phyloP scores from a whole-genome alignment of 2,113 vertebrate genomes.

The Colius striatus region DNA sequence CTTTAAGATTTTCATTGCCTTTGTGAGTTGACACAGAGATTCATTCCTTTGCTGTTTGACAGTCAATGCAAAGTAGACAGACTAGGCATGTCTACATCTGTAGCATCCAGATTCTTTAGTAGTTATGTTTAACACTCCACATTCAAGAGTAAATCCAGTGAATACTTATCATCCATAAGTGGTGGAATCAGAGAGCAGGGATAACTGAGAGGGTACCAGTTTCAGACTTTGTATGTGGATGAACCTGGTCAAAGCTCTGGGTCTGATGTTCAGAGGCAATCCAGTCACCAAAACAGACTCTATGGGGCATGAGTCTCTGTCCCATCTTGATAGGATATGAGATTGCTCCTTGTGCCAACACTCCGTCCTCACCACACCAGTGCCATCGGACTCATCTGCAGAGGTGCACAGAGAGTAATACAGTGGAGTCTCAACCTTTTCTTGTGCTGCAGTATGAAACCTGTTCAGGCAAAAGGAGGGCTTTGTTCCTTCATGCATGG shows the following conservation, averaged over 20 bases:
- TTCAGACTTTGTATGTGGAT: not conserved
- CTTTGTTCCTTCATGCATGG: not conserved
- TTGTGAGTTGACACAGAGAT: not conserved
- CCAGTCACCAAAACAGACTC: not conserved
- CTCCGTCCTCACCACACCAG: rapidly evolving
- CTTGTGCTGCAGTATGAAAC: not conserved
- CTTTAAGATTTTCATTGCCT: not conserved
- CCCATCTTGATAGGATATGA: not conserved
- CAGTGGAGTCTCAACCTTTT: not conserved
- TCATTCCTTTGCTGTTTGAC: not conserved
- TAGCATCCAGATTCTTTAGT: not conserved
- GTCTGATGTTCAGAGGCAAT: not conserved
- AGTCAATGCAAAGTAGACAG: not conserved
- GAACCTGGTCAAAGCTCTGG: not conserved
- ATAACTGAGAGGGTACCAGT: not conserved
- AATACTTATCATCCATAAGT: not conserved
- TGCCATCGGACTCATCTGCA: not conserved
- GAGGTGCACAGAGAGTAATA: not conserved
- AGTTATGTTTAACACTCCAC: not conserved
- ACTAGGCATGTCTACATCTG: not conserved
- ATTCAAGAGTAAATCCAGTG: not conserved
- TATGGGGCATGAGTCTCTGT: not conserved
- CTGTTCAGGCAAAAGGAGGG: not conserved
- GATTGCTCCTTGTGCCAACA: not conserved
- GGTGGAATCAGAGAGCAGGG: not conserved